Percentiles rank a stretch among this genome's conserved stretches.
Evolutionary conservation across 2,888 invertebrate genomes (phyloP).

Genomic region (Campoplex nolae): DNA sequence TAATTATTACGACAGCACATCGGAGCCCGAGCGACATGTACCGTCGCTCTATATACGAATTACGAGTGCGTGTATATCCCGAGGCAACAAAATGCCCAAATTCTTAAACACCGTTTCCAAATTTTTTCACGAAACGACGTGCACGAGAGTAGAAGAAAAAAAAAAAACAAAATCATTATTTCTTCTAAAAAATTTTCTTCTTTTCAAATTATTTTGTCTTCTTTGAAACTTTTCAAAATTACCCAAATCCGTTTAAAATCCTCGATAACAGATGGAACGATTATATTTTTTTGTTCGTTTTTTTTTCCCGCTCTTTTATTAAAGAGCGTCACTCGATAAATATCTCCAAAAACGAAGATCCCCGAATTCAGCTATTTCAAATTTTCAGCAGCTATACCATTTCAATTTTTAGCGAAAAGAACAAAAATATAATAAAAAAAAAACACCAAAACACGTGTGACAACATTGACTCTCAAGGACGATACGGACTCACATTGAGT

Average conservation of each 20-base stretch:
- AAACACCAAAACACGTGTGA: conserved; percentile 48
- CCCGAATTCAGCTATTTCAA: neutral
- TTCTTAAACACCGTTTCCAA: conserved; percentile 21
- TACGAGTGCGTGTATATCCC: conserved; percentile 15
- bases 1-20: conserved; percentile 67
- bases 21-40: conserved; percentile 50
- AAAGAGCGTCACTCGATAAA: neutral
- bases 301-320: neutral
- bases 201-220: too few relatives aligned
- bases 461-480: conserved; percentile 46
- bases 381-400: neutral
- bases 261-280: neutral
- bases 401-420: neutral
- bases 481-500: conserved; percentile 15
- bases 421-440: neutral
- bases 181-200: neutral
- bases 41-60: conserved; percentile 40
- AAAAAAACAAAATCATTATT: neutral
- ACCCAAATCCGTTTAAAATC: neutral
- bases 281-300: neutral
- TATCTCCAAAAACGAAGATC: neutral
- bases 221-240: neutral
- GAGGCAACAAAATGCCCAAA: conserved; percentile 16
- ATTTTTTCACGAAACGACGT: conserved; percentile 42
- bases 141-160: neutral